Base-by-base conservation (phyloP, 1,140 invertebrate genomes). In the Dolichoris vasculosae region DNA sequence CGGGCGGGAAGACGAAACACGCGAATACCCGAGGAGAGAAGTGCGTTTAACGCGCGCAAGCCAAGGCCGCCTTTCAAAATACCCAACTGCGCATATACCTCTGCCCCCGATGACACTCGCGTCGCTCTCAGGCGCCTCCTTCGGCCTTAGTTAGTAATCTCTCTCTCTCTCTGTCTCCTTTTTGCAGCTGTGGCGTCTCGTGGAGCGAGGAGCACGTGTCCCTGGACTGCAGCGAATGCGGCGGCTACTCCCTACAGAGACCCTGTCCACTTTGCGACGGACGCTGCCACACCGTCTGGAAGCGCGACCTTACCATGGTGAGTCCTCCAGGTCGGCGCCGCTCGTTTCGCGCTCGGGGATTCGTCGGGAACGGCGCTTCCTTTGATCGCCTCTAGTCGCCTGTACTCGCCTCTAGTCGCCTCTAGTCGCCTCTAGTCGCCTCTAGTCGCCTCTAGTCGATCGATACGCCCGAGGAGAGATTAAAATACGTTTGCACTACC, bases 151-250 rank as follows among this genome's bases (percentile, higher is more conserved):
- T 20, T 43, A 17, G 0, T 23, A 17, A 8, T 43, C 30, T 0
- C 6, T 6, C 20, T 9, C 38, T n/a, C 2, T 40, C 2, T 7
- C 73, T 48, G 20, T 46, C 51, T 78, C 1, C 4, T 63, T 59
- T 80, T 63, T 92, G 38, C 91, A 96, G 95, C 89, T 97, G 97
- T 92, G 96, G 97, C 38, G 96, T 97, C 6, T 96, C 95, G 88
- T 97, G 97, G 97, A 95, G 94, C 87, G 96, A 97, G 88, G 95
- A 96, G 84, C 96, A 97, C 89, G 96, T 97, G 26, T 96, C 96
- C 8, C 91, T 97, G 15, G 96, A 97, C 90, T 97, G 97, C 92
- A 94, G 94, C 51, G 97, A 97, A 91, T 97, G 97, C 91, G 97
- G 97, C 59, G 97, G 97, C 73, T 97, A 97, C 89, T 96, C 96